Evolutionary conservation across 2,888 invertebrate species (phyloP).

Genomic region (Amphipoea oculea): DNA sequence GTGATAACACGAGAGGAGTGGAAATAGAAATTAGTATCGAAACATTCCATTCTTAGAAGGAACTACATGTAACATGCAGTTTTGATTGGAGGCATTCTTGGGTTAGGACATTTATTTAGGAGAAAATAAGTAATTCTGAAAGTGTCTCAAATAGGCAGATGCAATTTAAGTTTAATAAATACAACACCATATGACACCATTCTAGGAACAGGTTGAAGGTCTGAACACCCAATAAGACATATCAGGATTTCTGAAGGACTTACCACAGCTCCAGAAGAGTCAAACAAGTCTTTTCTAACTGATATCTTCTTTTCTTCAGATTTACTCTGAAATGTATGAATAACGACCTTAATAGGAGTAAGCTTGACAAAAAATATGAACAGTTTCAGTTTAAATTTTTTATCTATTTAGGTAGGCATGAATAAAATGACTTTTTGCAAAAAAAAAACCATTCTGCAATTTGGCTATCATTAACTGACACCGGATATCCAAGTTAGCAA

Average conservation of each 20-base stretch:
- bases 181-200: neutral
- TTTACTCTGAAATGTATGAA: conserved; percentile 25
- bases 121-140: neutral
- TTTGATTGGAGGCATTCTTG: neutral
- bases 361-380: neutral
- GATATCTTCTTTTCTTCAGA: conserved; percentile 45
- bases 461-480: neutral
- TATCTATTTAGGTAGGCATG: neutral
- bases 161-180: neutral
- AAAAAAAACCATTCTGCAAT: neutral
- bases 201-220: neutral
- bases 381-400: neutral
- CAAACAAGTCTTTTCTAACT: conserved; percentile 75
- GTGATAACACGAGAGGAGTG: neutral
- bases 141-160: neutral
- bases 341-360: neutral
- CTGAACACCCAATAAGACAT: neutral
- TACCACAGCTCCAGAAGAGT: conserved; percentile 58
- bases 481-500: neutral
- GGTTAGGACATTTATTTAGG: neutral
- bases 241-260: conserved; percentile 19
- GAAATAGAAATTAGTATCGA: neutral
- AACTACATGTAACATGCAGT: neutral
- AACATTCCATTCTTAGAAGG: neutral
- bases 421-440: neutral